phyloP scores from a whole-genome alignment of 2,113 vertebrate species.

The Xiphorhynchus elegans region DNA sequence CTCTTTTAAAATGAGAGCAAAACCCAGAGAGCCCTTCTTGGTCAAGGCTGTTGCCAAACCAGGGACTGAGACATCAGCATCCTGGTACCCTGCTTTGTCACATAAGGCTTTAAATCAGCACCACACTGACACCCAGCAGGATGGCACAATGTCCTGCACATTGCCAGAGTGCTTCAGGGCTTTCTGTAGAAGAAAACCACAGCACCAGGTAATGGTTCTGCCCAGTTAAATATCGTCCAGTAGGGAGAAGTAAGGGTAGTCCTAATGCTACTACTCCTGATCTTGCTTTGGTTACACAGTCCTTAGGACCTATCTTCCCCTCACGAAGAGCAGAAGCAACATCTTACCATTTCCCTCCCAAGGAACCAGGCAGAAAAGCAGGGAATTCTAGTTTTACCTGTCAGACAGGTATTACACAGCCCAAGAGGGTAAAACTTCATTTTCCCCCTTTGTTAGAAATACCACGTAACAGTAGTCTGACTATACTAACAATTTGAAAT shows the following conservation, averaged over 20 bases:
- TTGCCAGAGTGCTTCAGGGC: background rate
- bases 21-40: background rate
- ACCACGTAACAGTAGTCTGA: background rate
- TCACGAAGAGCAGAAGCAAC: background rate
- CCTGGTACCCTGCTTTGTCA: background rate
- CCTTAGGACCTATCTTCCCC: background rate
- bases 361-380: background rate
- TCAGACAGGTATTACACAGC: background rate
- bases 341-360: background rate
- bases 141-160: background rate
- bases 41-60: background rate
- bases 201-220: background rate
- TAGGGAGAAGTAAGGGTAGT: background rate
- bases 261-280: background rate
- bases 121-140: fast-evolving
- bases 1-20: background rate
- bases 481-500: slow-evolving; percentile 5
- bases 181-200: background rate
- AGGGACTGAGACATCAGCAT: background rate
- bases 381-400: background rate
- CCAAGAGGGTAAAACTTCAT: background rate
- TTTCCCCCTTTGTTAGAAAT: background rate
- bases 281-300: background rate
- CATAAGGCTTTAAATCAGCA: background rate
- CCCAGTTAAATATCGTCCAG: background rate